Evolutionary conservation across 2,888 invertebrate species (phyloP), one percentile per base, ranked within the genome.

Genomic region (Drosophila testacea): DNA sequence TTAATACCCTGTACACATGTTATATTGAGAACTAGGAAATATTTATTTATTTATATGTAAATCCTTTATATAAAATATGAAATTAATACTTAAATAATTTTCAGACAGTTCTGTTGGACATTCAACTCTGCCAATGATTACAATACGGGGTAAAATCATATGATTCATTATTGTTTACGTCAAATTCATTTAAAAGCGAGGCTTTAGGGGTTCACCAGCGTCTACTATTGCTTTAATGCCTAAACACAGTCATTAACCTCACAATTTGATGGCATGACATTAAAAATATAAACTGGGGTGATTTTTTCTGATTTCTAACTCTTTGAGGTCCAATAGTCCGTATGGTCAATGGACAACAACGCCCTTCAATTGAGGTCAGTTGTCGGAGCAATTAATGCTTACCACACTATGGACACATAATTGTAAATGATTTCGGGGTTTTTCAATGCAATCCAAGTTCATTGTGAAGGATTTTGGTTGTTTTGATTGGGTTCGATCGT

Each of bases 171-270:
- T 70, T 74, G 79, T 74, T 84, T 68, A 65, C 60, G 39, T 64
- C 67, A 63, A 61, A 55, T 48, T 30, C 30, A 62, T 65, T 57
- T 16, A 48, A 57, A 63, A 64, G 47, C 44, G 13, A 36, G 42
- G 54, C 50, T 56, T 73, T 46, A 42, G 79, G 78, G 80, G 68
- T 72, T 81, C 56, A 79, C 77, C 69, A 52, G 9, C 7, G 16
- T 48, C 55, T 28, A 39, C 50, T 36, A 48, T 22, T 56, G 52
- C 42, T 66, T 47, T 44, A 16, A 59, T 63, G 44, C 38, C 44
- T 79, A 73, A 74, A 65, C 79, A 83, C 69, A 78, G 79, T 79
- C 87, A 85, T 85, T 83, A 86, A 83, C 86, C 79, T 81, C 79
- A 79, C 73, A 75, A 73, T 70, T 83, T 81, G 56, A 86, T 76